These are phyloP conservation scores for Drosophila hydei DNA, from an alignment of 1,140 invertebrate species.

Conservation along the genomic window DNA sequence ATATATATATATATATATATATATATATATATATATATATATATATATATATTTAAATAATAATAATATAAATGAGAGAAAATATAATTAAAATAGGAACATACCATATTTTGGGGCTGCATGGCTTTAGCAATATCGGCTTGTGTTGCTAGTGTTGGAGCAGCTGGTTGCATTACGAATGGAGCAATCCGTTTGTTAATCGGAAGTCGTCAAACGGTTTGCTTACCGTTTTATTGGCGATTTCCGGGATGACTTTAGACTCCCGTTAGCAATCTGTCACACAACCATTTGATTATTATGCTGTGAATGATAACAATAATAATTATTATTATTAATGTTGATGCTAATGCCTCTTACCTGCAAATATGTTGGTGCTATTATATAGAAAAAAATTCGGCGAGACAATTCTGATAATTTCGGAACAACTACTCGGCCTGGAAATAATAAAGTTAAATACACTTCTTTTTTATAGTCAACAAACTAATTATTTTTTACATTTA, in stretches of 20 bases:
- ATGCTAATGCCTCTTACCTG: slow-evolving; percentile 23
- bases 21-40: no score
- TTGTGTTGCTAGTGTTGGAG: slow-evolving; percentile 58
- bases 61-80: no score
- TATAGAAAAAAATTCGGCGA: not conserved
- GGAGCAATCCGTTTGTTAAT: slow-evolving; percentile 19
- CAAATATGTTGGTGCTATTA: slow-evolving; percentile 9
- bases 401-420: slow-evolving; percentile 1
- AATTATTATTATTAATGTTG: not conserved
- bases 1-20: no score
- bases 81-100: not conserved
- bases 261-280: slow-evolving; percentile 52
- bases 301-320: slow-evolving; percentile 2
- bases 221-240: slow-evolving; percentile 45
- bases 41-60: no score
- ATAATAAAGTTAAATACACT: not conserved
- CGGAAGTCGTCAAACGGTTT: slow-evolving; percentile 44
- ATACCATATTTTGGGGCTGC: slow-evolving; percentile 82
- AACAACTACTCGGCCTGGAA: slow-evolving; percentile 12
- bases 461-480: not conserved
- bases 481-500: not conserved
- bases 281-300: slow-evolving; percentile 62
- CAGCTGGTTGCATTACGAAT: slow-evolving; percentile 72
- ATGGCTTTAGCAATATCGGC: slow-evolving; percentile 66
- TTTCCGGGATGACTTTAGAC: slow-evolving; percentile 50